Percentiles rank a stretch among this genome's conserved stretches.
Evolutionary conservation across 1,140 invertebrate genomes (phyloP).

Genomic region (Elymnias hypermnestra): DNA sequence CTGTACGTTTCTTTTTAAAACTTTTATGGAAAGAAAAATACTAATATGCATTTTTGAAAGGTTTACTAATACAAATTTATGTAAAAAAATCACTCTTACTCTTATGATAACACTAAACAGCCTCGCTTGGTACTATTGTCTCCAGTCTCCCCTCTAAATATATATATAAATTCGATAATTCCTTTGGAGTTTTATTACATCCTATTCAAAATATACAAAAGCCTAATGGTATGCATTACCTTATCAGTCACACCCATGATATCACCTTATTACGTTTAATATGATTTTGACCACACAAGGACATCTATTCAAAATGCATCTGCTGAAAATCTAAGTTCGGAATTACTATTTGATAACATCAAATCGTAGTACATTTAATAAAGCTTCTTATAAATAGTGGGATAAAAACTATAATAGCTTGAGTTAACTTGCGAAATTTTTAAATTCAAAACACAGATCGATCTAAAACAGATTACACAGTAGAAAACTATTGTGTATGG

Average conservation of each 20-base stretch:
- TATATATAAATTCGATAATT: no score
- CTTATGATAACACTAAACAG: no score
- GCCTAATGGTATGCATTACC: constrained; percentile 1
- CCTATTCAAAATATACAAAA: no score
- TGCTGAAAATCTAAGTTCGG: constrained; percentile 16
- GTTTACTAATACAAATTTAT: no score
- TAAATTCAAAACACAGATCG: constrained; percentile 36
- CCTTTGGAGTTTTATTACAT: no score
- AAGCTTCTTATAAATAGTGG: constrained; percentile 3
- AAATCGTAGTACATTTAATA: background rate
- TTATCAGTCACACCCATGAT: background rate
- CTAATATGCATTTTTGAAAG: no score
- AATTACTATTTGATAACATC: constrained; percentile 10
- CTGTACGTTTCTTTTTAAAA: no score
- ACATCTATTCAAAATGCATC: constrained; percentile 27
- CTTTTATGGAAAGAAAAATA: no score
- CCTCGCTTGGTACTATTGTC: no score
- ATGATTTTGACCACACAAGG: constrained; percentile 29
- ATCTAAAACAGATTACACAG: constrained; percentile 42
- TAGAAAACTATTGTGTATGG: constrained; percentile 33
- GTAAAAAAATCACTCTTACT: no score
- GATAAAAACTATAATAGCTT: constrained; percentile 11
- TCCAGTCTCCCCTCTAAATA: no score
- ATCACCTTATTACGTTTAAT: background rate
- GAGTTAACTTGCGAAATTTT: constrained; percentile 11